Base-by-base conservation (phyloP, 2,113 vertebrate species). In the Grus americana region DNA sequence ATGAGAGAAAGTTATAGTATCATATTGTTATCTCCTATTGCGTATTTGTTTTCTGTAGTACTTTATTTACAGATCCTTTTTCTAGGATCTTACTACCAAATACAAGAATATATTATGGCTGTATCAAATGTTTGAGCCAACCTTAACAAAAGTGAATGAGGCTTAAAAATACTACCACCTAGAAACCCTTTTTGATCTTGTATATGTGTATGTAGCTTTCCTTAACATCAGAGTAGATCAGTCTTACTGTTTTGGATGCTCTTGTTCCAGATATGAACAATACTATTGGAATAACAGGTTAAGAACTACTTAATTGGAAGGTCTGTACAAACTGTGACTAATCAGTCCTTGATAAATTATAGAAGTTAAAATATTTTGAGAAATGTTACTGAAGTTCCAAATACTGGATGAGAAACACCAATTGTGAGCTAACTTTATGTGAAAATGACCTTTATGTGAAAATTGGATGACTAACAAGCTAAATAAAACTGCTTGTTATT, bases 361-460 rank as follows among this genome's bases (percentile, higher is more conserved):
- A 49, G 52, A 67, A 79, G n/a, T 52, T 65, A 75, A 80, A 74
- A n/a, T 54, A 73, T 38, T 88, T 67, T 78, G 27, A 62, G 67
- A 57, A 88, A 46, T 61, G 52, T 36, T 81, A 10, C 15, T 22
- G 16, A 70, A 49, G 3, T 52, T 88, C 21, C 14, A 71, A 26
- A 16, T 78, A 58, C 7, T 66, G 42, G 26, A 40, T 67, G 21
- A 55, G 82, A 93, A 86, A 23, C 42, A 50, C 15, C 10, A 50
- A 2, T 79, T 70, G 21, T 36, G n/a, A 83, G 52, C 36, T 61
- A 50, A 74, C 47, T 52, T 79, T 18, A 16, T 78, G 44, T 63
- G 82, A 67, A 81, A 97, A 42, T 92, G 86, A 91, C 62, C 62
- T 91, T 90, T 92, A 50, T 24, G 23, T 76, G 62, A 86, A 80